These are phyloP conservation scores for Andinoacara biseriatus DNA, from an alignment of 2,113 vertebrate genomes.

Conservation along the genomic window DNA sequence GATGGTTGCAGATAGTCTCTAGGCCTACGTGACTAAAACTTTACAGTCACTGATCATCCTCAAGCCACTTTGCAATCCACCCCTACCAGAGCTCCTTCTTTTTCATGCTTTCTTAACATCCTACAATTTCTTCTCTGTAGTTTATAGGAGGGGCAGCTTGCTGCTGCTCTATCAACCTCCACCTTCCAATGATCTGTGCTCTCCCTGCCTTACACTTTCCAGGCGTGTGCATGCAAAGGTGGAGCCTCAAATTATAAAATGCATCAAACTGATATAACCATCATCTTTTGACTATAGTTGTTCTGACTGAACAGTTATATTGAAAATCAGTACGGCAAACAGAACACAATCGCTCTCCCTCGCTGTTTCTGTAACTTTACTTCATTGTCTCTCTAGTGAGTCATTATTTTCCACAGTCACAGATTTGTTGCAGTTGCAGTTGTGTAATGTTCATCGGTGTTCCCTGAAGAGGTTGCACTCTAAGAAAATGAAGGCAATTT, in stretches of 20 bases:
- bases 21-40: background rate
- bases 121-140: background rate
- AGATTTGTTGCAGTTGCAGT: constrained; percentile 51
- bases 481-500: constrained; percentile 75
- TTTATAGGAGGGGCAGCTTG: background rate
- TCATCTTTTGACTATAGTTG: background rate
- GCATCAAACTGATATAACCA: background rate
- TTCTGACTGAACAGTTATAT: constrained; percentile 2
- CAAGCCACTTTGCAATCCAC: background rate
- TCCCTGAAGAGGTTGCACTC: constrained; percentile 66
- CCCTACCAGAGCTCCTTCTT: background rate
- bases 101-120: background rate
- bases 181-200: background rate
- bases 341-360: background rate
- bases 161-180: background rate
- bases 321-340: background rate
- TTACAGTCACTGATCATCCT: background rate
- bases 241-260: background rate
- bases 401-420: constrained; percentile 53
- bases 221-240: background rate
- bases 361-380: constrained; percentile 6
- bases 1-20: background rate
- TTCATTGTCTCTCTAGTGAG: constrained; percentile 34
- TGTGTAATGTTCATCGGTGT: constrained; percentile 34
- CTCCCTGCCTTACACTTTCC: background rate